phyloP scores from a whole-genome alignment of 2,888 invertebrate genomes.

The Masnerella sp. region DNA sequence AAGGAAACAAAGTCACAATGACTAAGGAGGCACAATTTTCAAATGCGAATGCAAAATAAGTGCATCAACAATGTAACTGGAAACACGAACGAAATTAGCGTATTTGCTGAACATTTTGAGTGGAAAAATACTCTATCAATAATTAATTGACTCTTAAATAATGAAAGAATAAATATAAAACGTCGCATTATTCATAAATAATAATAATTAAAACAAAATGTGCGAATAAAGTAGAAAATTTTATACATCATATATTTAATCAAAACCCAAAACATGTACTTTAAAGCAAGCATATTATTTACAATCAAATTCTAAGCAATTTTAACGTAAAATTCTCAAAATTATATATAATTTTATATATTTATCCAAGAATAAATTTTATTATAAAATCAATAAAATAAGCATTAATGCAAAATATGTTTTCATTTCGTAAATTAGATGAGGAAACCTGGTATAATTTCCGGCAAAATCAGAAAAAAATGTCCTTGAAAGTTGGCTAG shows the following conservation, averaged over 20 bases:
- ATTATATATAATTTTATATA: too few relatives aligned
- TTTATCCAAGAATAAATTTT: too few relatives aligned
- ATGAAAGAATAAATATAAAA: neutral
- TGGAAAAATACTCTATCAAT: constrained; percentile 21
- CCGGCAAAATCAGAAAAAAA: neutral
- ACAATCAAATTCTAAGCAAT: neutral
- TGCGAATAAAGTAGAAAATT: too few relatives aligned
- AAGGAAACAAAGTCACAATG: constrained; percentile 38
- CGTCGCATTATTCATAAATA: too few relatives aligned
- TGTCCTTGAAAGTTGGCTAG: constrained; percentile 33
- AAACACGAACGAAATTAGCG: constrained; percentile 14
- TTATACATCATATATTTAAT: too few relatives aligned
- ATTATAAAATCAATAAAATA: too few relatives aligned
- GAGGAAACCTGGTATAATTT: neutral
- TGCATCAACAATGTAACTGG: constrained; percentile 8
- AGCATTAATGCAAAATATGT: too few relatives aligned
- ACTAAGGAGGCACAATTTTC: constrained; percentile 36
- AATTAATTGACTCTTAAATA: neutral
- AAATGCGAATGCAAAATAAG: constrained; percentile 28
- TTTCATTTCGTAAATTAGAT: neutral
- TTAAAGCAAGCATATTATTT: too few relatives aligned
- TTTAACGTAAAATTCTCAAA: neutral
- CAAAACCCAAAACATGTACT: too few relatives aligned
- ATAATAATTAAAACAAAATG: too few relatives aligned
- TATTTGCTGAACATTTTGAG: constrained; percentile 1